Conservation (phyloP, 2,113 vertebrate genomes). For the Numida meleagris region DNA sequence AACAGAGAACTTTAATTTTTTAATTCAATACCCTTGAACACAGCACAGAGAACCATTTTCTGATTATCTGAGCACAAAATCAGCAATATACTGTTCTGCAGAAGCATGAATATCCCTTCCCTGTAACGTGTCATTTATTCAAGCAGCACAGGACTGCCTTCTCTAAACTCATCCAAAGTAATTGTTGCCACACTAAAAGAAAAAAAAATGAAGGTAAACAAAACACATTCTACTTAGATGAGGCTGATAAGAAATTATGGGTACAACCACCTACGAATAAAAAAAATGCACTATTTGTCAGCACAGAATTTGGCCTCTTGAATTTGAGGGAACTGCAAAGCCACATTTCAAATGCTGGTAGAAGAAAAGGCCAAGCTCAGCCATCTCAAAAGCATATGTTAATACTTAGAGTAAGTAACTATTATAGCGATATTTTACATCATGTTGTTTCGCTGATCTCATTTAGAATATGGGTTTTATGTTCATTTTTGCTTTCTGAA, state of each 20-base stretch:
- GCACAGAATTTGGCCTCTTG: not conserved
- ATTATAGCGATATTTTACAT: not conserved
- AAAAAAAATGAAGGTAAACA: not conserved
- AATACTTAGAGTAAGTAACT: not conserved
- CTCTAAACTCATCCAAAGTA: not conserved
- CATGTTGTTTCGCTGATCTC: not conserved
- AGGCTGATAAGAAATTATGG: not conserved
- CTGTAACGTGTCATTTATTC: not conserved
- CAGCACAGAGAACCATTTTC: not conserved
- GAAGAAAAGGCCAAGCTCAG: not conserved
- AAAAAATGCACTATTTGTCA: not conserved
- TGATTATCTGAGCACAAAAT: not conserved
- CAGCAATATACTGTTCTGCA: not conserved
- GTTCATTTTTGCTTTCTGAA: not conserved
- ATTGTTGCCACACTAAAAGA: not conserved
- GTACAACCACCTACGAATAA: not conserved
- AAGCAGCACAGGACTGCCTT: not conserved
- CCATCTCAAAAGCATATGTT: not conserved
- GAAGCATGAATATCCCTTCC: not conserved
- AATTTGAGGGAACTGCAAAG: not conserved
- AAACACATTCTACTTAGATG: not conserved
- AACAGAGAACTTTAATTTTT: not conserved
- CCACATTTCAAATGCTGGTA: rapidly evolving
- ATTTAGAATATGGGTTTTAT: not conserved
- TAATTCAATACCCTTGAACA: not conserved